These are phyloP conservation scores for Capreolus pygargus DNA, from an alignment of 2,113 vertebrate species.

Conservation along the genomic window DNA sequence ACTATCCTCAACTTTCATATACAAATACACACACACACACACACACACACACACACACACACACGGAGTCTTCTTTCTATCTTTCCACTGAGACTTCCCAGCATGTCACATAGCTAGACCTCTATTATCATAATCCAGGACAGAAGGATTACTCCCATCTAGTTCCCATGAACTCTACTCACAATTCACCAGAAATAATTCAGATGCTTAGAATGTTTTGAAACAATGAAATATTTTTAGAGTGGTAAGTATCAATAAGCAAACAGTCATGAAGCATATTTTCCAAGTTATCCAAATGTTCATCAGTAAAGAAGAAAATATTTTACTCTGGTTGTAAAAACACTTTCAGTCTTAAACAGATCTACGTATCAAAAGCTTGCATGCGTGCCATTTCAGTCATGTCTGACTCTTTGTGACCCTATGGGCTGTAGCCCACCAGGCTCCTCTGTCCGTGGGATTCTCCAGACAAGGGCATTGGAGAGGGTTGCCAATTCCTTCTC, in stretches of 20 bases:
- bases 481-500: background rate
- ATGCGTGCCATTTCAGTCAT: background rate
- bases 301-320: constrained; percentile 36
- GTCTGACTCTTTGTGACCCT: background rate
- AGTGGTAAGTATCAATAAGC: constrained; percentile 35
- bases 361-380: constrained; percentile 9
- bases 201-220: constrained; percentile 19
- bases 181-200: constrained; percentile 30
- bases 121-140: background rate
- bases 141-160: background rate
- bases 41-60: background rate
- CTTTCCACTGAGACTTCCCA: background rate
- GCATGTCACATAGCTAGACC: background rate
- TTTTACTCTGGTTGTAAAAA: constrained; percentile 50
- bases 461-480: background rate
- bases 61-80: background rate
- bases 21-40: background rate
- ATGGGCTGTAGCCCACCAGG: background rate
- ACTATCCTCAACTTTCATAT: background rate
- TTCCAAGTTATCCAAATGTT: constrained; percentile 37
- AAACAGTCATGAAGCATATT: constrained; percentile 11
- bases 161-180: background rate
- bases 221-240: constrained; percentile 50
- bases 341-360: constrained; percentile 40
- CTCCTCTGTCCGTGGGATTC: background rate